Percentiles rank a stretch among this genome's conserved stretches.
Evolutionary conservation across 1,140 invertebrate genomes (phyloP).

Genomic region (Ceratina australensis): DNA sequence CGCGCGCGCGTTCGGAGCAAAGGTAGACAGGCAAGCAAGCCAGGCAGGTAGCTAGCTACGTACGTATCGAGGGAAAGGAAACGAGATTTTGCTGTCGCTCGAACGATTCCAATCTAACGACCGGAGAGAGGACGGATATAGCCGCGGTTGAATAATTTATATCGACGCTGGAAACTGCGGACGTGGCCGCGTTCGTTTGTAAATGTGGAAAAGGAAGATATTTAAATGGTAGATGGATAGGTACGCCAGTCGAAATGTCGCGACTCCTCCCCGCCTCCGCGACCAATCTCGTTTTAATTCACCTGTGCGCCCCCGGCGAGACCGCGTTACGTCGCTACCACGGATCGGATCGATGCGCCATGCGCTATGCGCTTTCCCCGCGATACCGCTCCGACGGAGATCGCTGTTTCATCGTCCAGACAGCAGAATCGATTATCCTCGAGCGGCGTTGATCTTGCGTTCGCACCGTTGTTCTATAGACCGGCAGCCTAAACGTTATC

Average conservation of each 20-base stretch:
- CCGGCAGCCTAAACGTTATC: conserved; percentile 31
- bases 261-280: neutral
- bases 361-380: neutral
- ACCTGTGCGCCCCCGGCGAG: conserved; percentile 3
- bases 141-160: conserved; percentile 29
- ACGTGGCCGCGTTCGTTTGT: conserved; percentile 43
- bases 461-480: too few relatives aligned
- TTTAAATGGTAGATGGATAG: conserved; percentile 28
- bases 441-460: too few relatives aligned
- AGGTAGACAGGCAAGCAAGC: neutral
- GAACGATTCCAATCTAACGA: conserved; percentile 51
- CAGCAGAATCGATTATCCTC: neutral
- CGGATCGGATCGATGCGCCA: conserved; percentile 23
- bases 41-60: neutral
- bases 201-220: conserved; percentile 49
- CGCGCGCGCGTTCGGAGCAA: neutral
- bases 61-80: conserved; percentile 49
- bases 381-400: neutral
- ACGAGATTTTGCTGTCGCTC: conserved; percentile 45
- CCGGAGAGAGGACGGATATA: conserved; percentile 25
- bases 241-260: neutral
- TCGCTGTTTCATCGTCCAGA: neutral
- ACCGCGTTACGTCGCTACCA: neutral
- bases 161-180: conserved; percentile 34
- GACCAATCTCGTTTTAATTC: conserved; percentile 38